phyloP scores from a whole-genome alignment of 1,140 invertebrate genomes.

The Megathymus violae region DNA sequence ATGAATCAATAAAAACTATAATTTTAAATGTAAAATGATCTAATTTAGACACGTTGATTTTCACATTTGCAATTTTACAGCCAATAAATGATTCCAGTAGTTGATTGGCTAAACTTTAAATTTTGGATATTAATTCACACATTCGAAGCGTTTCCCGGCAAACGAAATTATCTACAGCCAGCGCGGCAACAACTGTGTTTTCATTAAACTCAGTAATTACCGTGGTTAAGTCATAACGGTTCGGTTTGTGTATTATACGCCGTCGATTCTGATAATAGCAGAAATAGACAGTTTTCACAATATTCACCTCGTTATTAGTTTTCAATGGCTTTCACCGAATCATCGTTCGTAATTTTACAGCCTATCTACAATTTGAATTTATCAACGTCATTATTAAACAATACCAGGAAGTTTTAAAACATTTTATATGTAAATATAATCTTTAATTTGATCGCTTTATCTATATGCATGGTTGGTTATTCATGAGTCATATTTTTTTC shows the following conservation, averaged over 20 bases:
- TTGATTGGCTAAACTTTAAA: constrained; percentile 2
- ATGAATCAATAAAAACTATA: constrained; percentile 12
- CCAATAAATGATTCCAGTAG: constrained; percentile 1
- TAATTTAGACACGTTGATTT: neutral
- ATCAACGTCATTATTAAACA: no score
- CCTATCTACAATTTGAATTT: neutral
- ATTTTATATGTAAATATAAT: no score
- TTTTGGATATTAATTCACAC: constrained; percentile 11
- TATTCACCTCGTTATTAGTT: neutral
- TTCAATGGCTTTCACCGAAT: neutral
- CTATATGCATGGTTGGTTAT: no score
- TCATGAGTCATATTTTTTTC: no score
- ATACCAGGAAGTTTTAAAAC: no score
- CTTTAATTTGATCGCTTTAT: no score
- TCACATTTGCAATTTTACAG: neutral
- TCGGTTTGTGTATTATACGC: neutral
- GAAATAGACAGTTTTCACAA: neutral
- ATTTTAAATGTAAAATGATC: neutral
- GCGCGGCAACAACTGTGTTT: neutral
- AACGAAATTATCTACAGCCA: constrained; percentile 2
- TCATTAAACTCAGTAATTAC: constrained; percentile 1
- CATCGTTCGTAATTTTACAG: neutral
- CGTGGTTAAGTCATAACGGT: constrained; percentile 3
- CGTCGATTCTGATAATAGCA: neutral
- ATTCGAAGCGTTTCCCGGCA: neutral